Base-by-base conservation (phyloP, 2,888 invertebrate species). In the Thysanoteuthis rhombus region DNA sequence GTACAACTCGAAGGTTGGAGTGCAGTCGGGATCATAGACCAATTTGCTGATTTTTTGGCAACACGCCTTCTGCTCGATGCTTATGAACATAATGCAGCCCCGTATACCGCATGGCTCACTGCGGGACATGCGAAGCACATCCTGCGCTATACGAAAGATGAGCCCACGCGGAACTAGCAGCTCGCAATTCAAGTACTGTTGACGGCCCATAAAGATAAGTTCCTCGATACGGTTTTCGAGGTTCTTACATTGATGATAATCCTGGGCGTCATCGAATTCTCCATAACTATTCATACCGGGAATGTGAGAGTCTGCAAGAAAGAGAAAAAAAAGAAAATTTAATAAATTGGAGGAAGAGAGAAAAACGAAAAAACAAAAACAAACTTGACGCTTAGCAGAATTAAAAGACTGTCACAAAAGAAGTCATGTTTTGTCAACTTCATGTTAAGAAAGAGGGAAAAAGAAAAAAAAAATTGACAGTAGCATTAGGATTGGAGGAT, bases 1-100 rank as follows among this genome's bases (percentile, higher is more conserved):
- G 97, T 98, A 98, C 96, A 99, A 98, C 97, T 99, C 99, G 97
- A 99, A 99, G 94, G 99, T 99, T 94, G 99, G 98, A 93, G 99
- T 98, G 52, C 98, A 98, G 96, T 98, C 98, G 93, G 98, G 98
- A 97, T 99, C 99, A 94, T 98, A 98, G 97, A 98, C 98, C 97
- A 99, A 98, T 96, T 98, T 98, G 94, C 98, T 98, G 95, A 99
- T 97, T 96, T 98, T 98, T 93, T 98, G 98, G 92, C 95, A 95
- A 89, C 94, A 93, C 47, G 94, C 94, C 94, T 95, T 96, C 52
- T 95, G 95, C 97, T 98, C 98, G 96, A 98, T 98, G 97, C 98
- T 98, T 94, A 99, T 98, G 97, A 98, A 98, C 95, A 99, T 97
- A n/a, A 98, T 98, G 96, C 98, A 98, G 89, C 99, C 99, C 94